Base-by-base conservation (phyloP, 30 jellyfish, hydroid and myxozoan species). In the Aurelia sp. region DNA sequence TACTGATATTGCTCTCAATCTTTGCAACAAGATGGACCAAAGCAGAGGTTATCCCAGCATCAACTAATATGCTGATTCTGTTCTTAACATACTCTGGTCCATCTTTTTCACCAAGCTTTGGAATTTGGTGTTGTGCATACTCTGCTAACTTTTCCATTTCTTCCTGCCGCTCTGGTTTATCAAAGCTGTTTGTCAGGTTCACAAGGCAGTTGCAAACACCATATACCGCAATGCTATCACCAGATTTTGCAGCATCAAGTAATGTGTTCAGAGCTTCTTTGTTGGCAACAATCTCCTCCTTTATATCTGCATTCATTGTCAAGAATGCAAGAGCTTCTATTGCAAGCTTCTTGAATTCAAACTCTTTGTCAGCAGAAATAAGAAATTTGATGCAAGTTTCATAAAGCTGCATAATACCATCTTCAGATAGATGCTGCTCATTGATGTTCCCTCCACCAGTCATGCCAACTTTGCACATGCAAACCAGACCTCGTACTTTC, bases 121-220 rank as follows among this genome's bases (percentile, higher is more conserved):
- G 98, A 10, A 93, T 30, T 40, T 93, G 90, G 51, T 93, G 98
- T 84, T 93, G 93, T 19, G 98, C 96, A 77, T 80, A 93, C 77
- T 93, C 90, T 30, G 98, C 98, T 17, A 93, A 64, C 38, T 88
- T 74, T 81, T 93, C 98, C 65, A 93, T 63, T 84, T 93, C 98
- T 15, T 96, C 96, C 66, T 81, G 65, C 47, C 65, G 72, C 82
- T 88, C 97, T 19, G 98, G 98, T 61, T 93, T 93, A 70, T 93
- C 98, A 77, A 58, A 93, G 71, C 95, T 85, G 78, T 93, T 93
- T 19, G 98, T 93, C 27, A 93, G 88, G 50, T 93, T 93, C 16
- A 93, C 98, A 44, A 93, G 82, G 63, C 95, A 44, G 85, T 76
- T 93, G 84, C 98, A 93, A 53, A 93, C 89, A 30, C 97, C 98